Percentiles rank a stretch among this genome's conserved stretches.
phyloP scores from a whole-genome alignment of 2,888 invertebrate species.

The Bimastos eiseni region DNA sequence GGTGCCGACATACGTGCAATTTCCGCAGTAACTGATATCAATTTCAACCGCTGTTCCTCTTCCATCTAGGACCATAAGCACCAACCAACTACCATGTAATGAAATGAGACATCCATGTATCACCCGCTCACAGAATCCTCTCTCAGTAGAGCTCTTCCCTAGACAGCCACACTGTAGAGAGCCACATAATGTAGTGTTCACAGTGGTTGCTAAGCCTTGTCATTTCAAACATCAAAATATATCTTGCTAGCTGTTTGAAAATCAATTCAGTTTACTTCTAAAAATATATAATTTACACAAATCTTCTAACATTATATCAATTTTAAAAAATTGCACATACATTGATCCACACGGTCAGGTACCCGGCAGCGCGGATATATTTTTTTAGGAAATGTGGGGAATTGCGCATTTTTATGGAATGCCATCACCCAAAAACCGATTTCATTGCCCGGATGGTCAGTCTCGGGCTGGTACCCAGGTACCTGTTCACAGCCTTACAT shows the following conservation, averaged over 20 bases:
- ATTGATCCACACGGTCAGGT: too few species aligned
- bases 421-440: too few species aligned
- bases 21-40: background rate
- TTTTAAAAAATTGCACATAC: background rate
- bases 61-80: background rate
- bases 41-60: background rate
- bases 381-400: too few species aligned
- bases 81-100: background rate
- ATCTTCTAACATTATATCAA: background rate
- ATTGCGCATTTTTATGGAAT: too few species aligned
- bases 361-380: too few species aligned
- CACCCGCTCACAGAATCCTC: background rate
- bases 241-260: background rate
- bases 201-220: background rate
- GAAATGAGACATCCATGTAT: background rate
- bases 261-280: background rate
- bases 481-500: too few species aligned
- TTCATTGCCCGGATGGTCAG: too few species aligned
- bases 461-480: too few species aligned
- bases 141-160: background rate
- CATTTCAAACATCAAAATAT: background rate
- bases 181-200: background rate
- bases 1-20: constrained; percentile 3
- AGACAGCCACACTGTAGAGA: too few species aligned
- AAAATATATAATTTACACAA: background rate